Evolutionary conservation across 1,140 invertebrate species (phyloP).

Genomic region (Drosophila nebulosa): DNA sequence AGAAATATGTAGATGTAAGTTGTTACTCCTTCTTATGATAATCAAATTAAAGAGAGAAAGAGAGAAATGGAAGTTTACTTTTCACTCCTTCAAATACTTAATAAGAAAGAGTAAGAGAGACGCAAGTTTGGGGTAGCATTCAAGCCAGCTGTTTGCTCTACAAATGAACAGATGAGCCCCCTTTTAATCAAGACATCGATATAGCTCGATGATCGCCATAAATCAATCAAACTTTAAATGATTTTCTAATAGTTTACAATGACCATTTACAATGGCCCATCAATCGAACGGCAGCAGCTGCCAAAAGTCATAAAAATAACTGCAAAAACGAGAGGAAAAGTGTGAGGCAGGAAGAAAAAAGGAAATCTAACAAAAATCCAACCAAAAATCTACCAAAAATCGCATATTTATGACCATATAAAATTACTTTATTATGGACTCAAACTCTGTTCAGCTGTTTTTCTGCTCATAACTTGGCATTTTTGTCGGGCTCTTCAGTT

Average conservation of each 20-base stretch:
- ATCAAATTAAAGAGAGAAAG: too few species aligned
- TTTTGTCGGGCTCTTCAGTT: constrained; percentile 7
- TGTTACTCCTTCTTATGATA: too few species aligned
- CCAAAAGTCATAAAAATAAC: background rate
- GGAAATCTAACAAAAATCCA: too few species aligned
- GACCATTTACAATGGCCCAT: constrained; percentile 31
- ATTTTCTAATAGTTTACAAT: constrained; percentile 56
- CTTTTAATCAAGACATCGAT: constrained; percentile 50
- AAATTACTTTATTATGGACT: constrained; percentile 46
- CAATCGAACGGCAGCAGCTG: background rate
- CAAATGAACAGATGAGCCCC: background rate
- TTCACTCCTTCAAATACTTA: too few species aligned
- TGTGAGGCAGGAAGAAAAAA: background rate
- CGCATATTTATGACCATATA: constrained; percentile 62
- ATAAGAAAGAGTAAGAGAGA: too few species aligned
- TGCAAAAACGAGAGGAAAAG: background rate
- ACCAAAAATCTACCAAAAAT: constrained; percentile 28
- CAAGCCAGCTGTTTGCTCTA: constrained; percentile 3
- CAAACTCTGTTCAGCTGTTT: constrained; percentile 41
- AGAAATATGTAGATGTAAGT: too few species aligned
- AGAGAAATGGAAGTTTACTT: too few species aligned
- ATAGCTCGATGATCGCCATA: constrained; percentile 22
- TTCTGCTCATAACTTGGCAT: constrained; percentile 40
- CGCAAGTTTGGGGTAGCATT: background rate
- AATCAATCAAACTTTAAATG: constrained; percentile 64